Evolutionary conservation across 2,113 vertebrate species (phyloP).

Genomic region (Solea solea): DNA sequence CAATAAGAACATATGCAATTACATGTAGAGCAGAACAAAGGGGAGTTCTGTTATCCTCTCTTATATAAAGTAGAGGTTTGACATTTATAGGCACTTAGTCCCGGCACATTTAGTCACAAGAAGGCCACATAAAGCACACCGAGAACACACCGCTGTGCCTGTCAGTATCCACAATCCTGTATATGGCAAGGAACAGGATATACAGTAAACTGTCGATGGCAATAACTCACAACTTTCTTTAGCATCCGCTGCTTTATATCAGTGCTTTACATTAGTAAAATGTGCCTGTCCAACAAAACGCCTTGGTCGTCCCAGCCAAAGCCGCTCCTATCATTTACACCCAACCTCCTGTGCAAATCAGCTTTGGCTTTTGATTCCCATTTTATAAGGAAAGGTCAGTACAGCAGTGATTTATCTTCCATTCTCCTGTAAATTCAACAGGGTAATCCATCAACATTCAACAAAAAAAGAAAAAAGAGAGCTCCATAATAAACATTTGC

Average conservation of each 20-base stretch:
- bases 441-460: constrained; percentile 68
- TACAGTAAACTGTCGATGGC: constrained; percentile 33
- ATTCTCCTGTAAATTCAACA: constrained; percentile 67
- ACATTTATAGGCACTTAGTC: constrained; percentile 60
- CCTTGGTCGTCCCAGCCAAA: constrained; percentile 32
- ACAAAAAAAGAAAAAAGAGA: constrained; percentile 36
- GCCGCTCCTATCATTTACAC: constrained; percentile 33
- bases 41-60: not conserved
- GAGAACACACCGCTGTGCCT: constrained; percentile 33
- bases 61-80: constrained; percentile 32
- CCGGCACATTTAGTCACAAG: constrained; percentile 49
- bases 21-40: not conserved
- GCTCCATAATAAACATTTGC: constrained; percentile 59
- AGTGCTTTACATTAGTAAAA: constrained; percentile 47
- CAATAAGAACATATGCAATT: not conserved
- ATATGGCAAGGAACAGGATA: constrained; percentile 55
- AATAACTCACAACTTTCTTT: constrained; percentile 65
- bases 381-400: constrained; percentile 76
- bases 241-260: constrained; percentile 53
- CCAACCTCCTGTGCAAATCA: constrained; percentile 51
- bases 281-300: constrained; percentile 45
- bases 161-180: constrained; percentile 59
- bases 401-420: constrained; percentile 73
- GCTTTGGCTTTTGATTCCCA: constrained; percentile 64
- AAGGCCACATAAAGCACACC: constrained; percentile 42